phyloP scores from a whole-genome alignment of 2,888 invertebrate genomes.

The Subacronicta megacephala region DNA sequence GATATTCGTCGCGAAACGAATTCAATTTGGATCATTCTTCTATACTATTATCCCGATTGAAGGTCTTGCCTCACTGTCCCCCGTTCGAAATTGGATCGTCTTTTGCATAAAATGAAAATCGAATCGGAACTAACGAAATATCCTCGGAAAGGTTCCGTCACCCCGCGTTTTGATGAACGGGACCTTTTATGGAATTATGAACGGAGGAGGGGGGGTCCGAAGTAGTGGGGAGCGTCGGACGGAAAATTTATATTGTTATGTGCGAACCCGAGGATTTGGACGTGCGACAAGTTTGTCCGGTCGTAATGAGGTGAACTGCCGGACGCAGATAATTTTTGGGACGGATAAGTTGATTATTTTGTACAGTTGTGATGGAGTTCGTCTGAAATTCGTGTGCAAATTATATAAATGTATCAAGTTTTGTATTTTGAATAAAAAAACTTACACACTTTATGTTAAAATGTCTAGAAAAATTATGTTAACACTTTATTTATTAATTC shows the following conservation, averaged over 20 bases:
- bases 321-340: conserved; percentile 33
- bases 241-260: conserved; percentile 57
- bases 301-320: conserved; percentile 42
- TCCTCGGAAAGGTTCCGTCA: conserved; percentile 61
- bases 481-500: too few relatives aligned
- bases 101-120: conserved; percentile 88
- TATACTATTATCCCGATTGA: conserved; percentile 84
- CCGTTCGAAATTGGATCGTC: conserved; percentile 81
- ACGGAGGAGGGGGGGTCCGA: conserved; percentile 40
- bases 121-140: conserved; percentile 85
- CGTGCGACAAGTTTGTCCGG: conserved; percentile 35
- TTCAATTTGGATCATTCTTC: conserved; percentile 89
- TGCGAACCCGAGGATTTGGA: conserved; percentile 31
- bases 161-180: conserved; percentile 63
- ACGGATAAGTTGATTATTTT: conserved; percentile 29
- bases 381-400: neutral
- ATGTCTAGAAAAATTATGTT: too few relatives aligned
- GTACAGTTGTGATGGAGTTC: conserved; percentile 13
- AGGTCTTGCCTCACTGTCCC: conserved; percentile 70
- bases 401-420: neutral
- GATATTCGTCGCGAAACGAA: conserved; percentile 70
- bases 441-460: neutral
- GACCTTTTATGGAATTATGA: conserved; percentile 71
- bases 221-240: conserved; percentile 41
- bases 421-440: neutral